Evolutionary conservation across 2,113 vertebrate species (phyloP), one percentile per base, ranked within the genome.

Genomic region (Tetrao urogallus): DNA sequence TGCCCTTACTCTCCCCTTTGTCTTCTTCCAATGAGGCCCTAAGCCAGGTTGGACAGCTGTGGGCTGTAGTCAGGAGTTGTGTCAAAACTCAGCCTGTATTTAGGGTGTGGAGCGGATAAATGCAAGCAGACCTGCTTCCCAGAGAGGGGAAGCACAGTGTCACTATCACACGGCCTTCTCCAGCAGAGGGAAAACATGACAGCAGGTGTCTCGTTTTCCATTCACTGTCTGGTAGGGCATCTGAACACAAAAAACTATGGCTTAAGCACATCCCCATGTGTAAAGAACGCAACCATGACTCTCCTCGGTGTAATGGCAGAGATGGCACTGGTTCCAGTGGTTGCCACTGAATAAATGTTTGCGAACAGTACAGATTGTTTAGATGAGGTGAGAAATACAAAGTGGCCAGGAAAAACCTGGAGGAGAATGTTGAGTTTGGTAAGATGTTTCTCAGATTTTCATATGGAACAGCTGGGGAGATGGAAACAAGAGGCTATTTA

Each of bases 401-500:
- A 54, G 15, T 56, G 24, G 14, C 48, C 57, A 74, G 40, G 32
- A 78, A 89, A 74, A 92, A 30, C 38, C 60, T 47, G 17, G 65
- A 87, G 82, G 50, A 89, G 90, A 95, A 74, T 36, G 67, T 5
- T 1, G 4, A 65, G 72, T 57, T 78, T 75, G 13, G 25, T 69
- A 69, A 88, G 66, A 27, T 65, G 30, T 84, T 86, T 61, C 16
- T 79, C 70, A 80, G 21, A 75, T 82, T 88, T 94, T 75, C 67
- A 60, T 56, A 79, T 21, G 77, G 32, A 86, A 73, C 16, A 48
- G 40, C 48, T 79, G 50, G 38, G 32, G 54, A 66, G 83, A 92
- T 76, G 80, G 71, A 92, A 91, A 88, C 3, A 14, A 86, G 57
- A 74, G 30, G 30, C 58, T 40, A 88, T 88, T 93, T 93, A 82